Evolutionary conservation across 2,113 vertebrate genomes (phyloP), one percentile per base, ranked within the genome.

Genomic region (Sinocyclocheilus rhinocerous): DNA sequence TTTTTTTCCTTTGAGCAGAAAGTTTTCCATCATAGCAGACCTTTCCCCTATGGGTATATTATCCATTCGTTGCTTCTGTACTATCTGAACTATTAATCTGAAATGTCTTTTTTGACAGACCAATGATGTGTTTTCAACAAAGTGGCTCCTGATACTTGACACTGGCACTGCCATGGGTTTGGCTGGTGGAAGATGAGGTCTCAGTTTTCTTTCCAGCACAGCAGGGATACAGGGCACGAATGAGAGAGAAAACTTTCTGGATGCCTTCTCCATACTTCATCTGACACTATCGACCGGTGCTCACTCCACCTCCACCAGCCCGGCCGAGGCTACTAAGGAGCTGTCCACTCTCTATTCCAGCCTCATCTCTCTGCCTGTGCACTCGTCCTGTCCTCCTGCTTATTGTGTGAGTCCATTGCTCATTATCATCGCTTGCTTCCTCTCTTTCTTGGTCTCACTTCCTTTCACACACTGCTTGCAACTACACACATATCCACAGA

Each of bases 381-480:
- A 33, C 18, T 70, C 26, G 48, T 36, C 42, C 39, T 48, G 78
- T 80, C 57, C 57, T 65, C n/a, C 39, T 67, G 39, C 15, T 45
- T 24, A 65, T 81, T 81, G 61, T 26, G 57, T 48, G 59, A 65
- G 36, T 81, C 79, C 33, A 67, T 48, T 82, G 63, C 81, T 82
- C 81, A 70, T 69, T 82, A 82, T 70, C 63, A 70, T 82, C 26
- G 36, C 42, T 82, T 70, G 63, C 79, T 81, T 81, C 15, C 57
- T 63, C 29, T 69, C 63, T 69, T 10, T 69, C 18, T 67, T 33
- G n/a, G 42, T 33, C 26, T 82, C 45, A 15, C 81, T 82, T 82
- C 24, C 81, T n/a, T 82, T 69, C 42, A 70, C 80, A 69, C 63
- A 26, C 65, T 45, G n/a, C 39, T 29, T 52, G 24, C 24, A 29